Percentiles rank a stretch among this genome's conserved stretches.
These are phyloP conservation scores for Sericinus montela DNA, from an alignment of 2,888 invertebrate genomes.

Conservation along the genomic window DNA sequence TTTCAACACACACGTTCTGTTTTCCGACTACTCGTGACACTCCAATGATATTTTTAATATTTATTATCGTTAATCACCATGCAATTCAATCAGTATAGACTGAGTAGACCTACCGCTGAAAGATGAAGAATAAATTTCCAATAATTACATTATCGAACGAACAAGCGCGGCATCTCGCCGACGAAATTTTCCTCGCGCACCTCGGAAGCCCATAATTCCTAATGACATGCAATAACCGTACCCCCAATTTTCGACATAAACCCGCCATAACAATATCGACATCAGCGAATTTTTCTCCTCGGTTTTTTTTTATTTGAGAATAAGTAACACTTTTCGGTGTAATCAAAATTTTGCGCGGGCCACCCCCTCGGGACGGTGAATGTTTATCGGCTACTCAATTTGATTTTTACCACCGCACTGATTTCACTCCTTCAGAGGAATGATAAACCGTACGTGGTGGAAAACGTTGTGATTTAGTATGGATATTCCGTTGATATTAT, in stretches of 20 bases:
- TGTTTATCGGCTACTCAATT: conserved; percentile 77
- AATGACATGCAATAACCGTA: conserved; percentile 80
- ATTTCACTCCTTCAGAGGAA: conserved; percentile 55
- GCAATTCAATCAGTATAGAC: conserved; percentile 6
- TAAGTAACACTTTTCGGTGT: conserved; percentile 75
- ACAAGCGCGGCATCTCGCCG: conserved; percentile 50
- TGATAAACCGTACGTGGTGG: conserved; percentile 47
- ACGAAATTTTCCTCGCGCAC: conserved; percentile 62
- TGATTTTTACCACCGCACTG: conserved; percentile 72
- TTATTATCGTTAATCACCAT: too few relatives aligned
- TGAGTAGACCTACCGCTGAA: conserved; percentile 40
- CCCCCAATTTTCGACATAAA: conserved; percentile 79
- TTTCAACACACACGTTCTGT: too few relatives aligned
- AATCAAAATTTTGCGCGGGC: conserved; percentile 70
- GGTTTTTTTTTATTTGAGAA: conserved; percentile 70
- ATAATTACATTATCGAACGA: conserved; percentile 76
- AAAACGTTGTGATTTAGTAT: conserved; percentile 42
- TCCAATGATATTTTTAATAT: too few relatives aligned
- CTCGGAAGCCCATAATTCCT: conserved; percentile 78
- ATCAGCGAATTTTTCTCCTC: conserved; percentile 67
- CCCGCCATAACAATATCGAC: conserved; percentile 80
- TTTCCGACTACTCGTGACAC: too few relatives aligned
- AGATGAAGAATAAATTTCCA: conserved; percentile 69
- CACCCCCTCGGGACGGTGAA: conserved; percentile 36
- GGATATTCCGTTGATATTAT: conserved; percentile 26